Base-by-base conservation (phyloP, 2,113 vertebrate genomes). In the Parotia lawesii region DNA sequence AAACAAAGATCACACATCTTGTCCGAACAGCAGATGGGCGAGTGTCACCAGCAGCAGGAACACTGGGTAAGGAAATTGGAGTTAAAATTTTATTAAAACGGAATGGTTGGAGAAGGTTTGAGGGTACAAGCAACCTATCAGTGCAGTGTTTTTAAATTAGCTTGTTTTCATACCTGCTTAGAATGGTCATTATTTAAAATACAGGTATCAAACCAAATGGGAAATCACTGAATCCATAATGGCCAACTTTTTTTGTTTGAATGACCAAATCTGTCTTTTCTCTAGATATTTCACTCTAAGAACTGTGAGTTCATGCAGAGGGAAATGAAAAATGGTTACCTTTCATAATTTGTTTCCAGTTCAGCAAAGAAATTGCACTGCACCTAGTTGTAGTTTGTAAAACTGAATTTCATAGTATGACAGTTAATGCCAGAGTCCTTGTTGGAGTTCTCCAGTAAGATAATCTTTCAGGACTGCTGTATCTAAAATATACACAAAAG, bases 1-100 rank as follows among this genome's bases (percentile, higher is more conserved):
- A 99, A 98, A 99, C 98, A 89, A 99, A 99, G 98, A 99, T 99
- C 93, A 99, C 99, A 24, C 99, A 99, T 95, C 98, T 99, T 89
- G 99, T 99, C 91, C 98, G 99, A 94, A 98, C 98, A 66, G 98
- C 99, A 74, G 99, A 99, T 85, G 98, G 99, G 81, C 97, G 98
- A 62, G 98, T 99, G 85, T 99, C 99, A 96, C 98, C 98, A 94
- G 98, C 97, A 70, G 98, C 98, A 97, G 98, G 98, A 97, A 96
- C 94, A 80, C 58, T 96, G 70, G 98, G 98, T 98, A 97, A 97
- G 97, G 77, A 95, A 82, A 92, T 3, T 2, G 2, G 11, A 71
- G 18, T 35, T 79, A 38, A 47, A 45, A 29, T 78, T 76, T 25
- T 71, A 17, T 69, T 97, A 81, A 56, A 77, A 50, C 18, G 31